Percentiles rank a stretch among this genome's conserved stretches.
Conservation (phyloP, 2,113 vertebrate species). For the Anseranas semipalmata region DNA sequence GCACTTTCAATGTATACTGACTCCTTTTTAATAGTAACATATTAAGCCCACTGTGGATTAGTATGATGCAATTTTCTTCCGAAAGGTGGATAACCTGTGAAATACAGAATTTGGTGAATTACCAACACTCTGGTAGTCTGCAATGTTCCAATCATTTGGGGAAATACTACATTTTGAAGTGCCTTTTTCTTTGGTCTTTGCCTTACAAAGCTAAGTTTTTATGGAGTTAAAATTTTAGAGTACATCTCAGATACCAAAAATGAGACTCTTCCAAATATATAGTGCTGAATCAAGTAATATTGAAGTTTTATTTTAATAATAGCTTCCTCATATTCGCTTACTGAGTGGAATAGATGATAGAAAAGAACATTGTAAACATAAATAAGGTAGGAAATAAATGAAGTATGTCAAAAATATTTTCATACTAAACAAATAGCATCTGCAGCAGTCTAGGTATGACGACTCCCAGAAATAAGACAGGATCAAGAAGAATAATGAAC, state of each 20-base stretch:
- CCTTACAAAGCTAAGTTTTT: not conserved
- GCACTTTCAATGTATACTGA: not conserved
- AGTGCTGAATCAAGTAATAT: not conserved
- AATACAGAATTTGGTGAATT: not conserved
- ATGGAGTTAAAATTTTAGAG: not conserved
- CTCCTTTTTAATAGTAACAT: not conserved
- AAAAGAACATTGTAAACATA: not conserved
- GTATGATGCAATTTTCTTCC: not conserved
- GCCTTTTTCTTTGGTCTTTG: not conserved
- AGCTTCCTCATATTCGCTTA: not conserved
- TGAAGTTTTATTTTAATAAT: not conserved
- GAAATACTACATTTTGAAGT: not conserved
- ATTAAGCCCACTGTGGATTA: not conserved
- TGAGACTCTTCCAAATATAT: not conserved
- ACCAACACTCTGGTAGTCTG: not conserved
- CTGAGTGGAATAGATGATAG: not conserved
- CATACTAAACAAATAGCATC: not conserved
- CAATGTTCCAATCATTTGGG: not conserved
- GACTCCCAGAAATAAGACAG: not conserved
- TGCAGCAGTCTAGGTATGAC: not conserved
- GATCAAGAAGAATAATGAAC: not conserved
- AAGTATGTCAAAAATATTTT: not conserved
- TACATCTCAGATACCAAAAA: not conserved
- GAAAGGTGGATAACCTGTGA: not conserved
- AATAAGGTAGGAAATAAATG: not conserved